Evolutionary conservation across 2,797 vertebrate species (phyloP).

Genomic region (Denticeps clupeoides): DNA sequence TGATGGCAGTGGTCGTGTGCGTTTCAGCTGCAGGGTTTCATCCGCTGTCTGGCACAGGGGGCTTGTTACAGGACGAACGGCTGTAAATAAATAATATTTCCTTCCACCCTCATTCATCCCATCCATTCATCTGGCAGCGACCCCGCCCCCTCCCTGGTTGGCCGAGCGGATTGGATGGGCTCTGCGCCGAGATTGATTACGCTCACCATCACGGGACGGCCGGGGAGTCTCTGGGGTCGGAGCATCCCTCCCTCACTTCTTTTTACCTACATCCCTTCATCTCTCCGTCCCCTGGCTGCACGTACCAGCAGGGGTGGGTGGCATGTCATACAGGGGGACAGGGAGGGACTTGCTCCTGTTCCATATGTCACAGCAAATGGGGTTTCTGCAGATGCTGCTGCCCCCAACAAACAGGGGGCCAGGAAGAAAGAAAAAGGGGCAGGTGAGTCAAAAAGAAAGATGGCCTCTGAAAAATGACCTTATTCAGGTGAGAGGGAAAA

Average conservation of each 20-base stretch:
- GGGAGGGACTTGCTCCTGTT: not conserved
- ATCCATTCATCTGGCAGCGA: too few species aligned
- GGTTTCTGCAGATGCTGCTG: not conserved
- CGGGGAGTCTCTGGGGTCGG: conserved; percentile 54
- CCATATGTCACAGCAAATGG: not conserved
- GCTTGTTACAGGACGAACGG: conserved; percentile 67
- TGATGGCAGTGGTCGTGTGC: conserved; percentile 60
- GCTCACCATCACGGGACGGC: conserved; percentile 52
- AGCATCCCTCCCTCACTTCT: conserved; percentile 43
- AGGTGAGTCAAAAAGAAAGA: too few species aligned
- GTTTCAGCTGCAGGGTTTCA: conserved; percentile 57
- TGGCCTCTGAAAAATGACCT: too few species aligned
- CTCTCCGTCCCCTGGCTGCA: not conserved
- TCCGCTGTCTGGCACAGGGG: conserved; percentile 54
- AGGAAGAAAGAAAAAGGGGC: not conserved
- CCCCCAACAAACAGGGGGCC: not conserved
- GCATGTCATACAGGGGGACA: not conserved
- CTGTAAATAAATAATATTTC: conserved; percentile 60
- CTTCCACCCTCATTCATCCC: conserved; percentile 33
- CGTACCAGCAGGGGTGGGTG: not conserved
- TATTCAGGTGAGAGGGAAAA: too few species aligned
- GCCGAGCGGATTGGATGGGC: conserved; percentile 41
- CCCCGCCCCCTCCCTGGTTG: conserved; percentile 43
- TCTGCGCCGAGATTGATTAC: conserved; percentile 58
- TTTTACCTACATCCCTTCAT: conserved; percentile 12